phyloP scores from a whole-genome alignment of 1,140 invertebrate species.

The Drosophila willistoni region DNA sequence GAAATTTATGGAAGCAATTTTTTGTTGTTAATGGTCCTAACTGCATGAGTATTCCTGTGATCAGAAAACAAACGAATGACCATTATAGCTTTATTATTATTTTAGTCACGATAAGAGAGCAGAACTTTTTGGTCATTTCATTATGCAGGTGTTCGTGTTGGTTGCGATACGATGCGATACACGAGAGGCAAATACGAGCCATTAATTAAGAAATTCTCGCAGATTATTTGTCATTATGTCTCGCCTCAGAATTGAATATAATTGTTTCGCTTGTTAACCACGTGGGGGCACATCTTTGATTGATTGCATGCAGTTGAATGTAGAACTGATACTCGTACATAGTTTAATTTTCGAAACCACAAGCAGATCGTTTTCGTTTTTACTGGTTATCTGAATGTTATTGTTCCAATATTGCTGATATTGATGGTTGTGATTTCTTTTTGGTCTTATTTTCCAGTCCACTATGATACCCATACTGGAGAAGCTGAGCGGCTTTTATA shows the following conservation, averaged over 20 bases:
- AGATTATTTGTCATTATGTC: constrained; percentile 63
- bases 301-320: constrained; percentile 19
- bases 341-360: neutral
- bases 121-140: too few species aligned
- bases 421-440: neutral
- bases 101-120: too few species aligned
- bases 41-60: too few species aligned
- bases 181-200: neutral
- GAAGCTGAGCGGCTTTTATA: constrained; percentile 89
- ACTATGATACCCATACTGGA: constrained; percentile 82
- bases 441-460: neutral
- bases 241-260: constrained; percentile 32
- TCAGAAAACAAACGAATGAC: too few species aligned
- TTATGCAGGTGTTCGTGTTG: too few species aligned
- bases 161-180: neutral
- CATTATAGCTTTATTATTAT: too few species aligned
- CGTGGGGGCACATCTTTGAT: neutral
- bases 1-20: too few species aligned
- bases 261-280: constrained; percentile 9
- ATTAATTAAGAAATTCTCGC: constrained; percentile 38
- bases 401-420: constrained; percentile 9
- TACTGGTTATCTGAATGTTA: neutral
- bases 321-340: constrained; percentile 17
- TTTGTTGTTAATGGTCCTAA: too few species aligned
- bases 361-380: neutral